phyloP scores from a whole-genome alignment of 2,113 vertebrate species.

The Canis aureus region DNA sequence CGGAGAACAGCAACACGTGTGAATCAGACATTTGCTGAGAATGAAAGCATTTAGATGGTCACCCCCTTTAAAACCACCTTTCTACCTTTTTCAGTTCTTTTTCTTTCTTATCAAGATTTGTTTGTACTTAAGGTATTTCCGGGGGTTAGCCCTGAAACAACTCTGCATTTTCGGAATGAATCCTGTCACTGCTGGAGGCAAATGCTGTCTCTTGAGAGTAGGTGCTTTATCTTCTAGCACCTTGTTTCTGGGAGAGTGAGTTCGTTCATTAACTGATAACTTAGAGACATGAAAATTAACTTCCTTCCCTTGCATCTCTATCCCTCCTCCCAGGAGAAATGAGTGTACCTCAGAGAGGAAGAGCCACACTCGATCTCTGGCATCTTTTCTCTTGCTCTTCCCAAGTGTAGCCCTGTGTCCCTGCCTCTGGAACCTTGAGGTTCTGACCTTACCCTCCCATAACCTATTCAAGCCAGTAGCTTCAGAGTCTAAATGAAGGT shows the following conservation, averaged over 20 bases:
- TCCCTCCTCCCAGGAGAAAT: neutral
- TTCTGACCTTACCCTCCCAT: neutral
- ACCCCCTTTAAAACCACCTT: neutral
- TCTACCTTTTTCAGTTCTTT: constrained; percentile 3
- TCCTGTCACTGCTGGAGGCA: neutral
- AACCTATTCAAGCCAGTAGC: neutral
- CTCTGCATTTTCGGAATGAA: constrained; percentile 1
- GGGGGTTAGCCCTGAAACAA: neutral
- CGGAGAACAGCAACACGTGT: neutral
- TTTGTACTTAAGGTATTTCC: constrained; percentile 26
- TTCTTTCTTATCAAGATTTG: neutral
- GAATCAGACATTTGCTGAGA: neutral
- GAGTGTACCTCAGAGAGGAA: neutral
- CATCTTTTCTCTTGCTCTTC: neutral
- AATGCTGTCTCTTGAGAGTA: neutral
- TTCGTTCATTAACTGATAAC: neutral
- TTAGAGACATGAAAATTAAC: neutral
- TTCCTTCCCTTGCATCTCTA: neutral
- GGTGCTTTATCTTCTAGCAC: neutral
- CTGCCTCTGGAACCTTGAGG: neutral
- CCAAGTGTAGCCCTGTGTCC: neutral
- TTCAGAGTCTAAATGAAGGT: neutral
- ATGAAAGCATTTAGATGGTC: neutral
- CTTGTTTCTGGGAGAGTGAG: neutral
- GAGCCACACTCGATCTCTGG: neutral